Evolutionary conservation across 2,888 invertebrate genomes (phyloP).

Genomic region (Aphodius sticticus): DNA sequence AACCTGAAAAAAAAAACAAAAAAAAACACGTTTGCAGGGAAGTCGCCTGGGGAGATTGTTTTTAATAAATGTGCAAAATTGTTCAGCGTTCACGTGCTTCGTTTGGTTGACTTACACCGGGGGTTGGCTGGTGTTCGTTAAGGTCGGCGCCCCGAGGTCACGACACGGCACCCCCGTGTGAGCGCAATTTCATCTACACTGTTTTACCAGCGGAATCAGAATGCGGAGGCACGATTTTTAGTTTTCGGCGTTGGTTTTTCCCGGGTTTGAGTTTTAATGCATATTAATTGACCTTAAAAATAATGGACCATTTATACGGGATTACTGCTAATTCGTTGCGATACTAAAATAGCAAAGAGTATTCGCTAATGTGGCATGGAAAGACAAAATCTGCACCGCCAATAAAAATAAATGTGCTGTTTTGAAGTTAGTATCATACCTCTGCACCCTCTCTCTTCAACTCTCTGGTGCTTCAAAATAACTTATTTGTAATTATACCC

Average conservation of each 20-base stretch:
- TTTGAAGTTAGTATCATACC: too few species aligned
- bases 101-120: neutral
- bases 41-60: conserved; percentile 4
- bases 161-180: neutral
- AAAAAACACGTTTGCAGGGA: neutral
- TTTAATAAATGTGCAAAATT: conserved; percentile 4
- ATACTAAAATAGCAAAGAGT: too few species aligned
- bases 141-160: neutral
- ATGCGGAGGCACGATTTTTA: neutral
- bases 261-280: neutral
- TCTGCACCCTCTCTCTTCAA: too few species aligned
- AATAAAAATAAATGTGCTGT: too few species aligned
- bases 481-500: too few species aligned
- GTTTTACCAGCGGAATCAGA: neutral
- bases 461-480: too few species aligned
- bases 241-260: neutral
- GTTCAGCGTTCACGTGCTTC: neutral
- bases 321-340: neutral
- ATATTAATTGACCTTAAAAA: neutral
- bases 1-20: neutral
- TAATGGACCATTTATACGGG: neutral
- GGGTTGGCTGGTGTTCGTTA: neutral
- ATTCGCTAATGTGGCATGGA: too few species aligned
- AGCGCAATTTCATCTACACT: neutral
- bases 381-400: too few species aligned